Evolutionary conservation across 2,113 vertebrate species (phyloP), one percentile per base, ranked within the genome.

Genomic region (Ahaetulla prasina): DNA sequence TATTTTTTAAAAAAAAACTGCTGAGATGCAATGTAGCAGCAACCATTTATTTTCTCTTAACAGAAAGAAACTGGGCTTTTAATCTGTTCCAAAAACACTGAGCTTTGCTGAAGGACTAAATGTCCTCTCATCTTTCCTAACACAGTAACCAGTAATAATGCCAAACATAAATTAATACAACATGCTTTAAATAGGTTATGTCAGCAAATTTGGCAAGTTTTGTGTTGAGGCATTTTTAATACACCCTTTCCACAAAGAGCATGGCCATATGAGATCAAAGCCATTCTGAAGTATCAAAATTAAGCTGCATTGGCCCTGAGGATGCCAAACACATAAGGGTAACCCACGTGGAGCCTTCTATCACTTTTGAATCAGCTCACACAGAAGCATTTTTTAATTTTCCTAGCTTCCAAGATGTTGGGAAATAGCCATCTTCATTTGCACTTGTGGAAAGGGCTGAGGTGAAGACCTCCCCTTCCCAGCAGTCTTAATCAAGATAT

Each of bases 141-240:
- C 57, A 88, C 80, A 87, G 84, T 85, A 49, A 39, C 43, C 60
- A 43, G 23, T 93, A 53, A 23, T 50, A 53, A 92, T 88, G 88
- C 39, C 43, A 88, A 93, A 12, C 16, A n/a, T 30, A 91, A n/a
- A 22, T 92, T 95, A 92, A 94, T 92, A 43, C 92, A 63, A 95
- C 22, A 57, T 50, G 85, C 23, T 63, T 52, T 89, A 88, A 91
- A 92, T 89, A 94, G 0, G 0, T 50, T 87, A 89, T 80, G 20
- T 20, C 74, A 80, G 74, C 74, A 80, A 80, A 87, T 7, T 85
- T 60, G 60, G 52, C 43, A 91, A 90, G 47, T n/a, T 91, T 22
- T 57, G 4, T 89, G 93, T 89, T 87, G 49, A 80, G 89, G 54
- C 30, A 47, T 86, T 50, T 47, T 25, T 45, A 80, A 80, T 43